Evolutionary conservation across 2,888 invertebrate species (phyloP).

Genomic region (Boloria selene): DNA sequence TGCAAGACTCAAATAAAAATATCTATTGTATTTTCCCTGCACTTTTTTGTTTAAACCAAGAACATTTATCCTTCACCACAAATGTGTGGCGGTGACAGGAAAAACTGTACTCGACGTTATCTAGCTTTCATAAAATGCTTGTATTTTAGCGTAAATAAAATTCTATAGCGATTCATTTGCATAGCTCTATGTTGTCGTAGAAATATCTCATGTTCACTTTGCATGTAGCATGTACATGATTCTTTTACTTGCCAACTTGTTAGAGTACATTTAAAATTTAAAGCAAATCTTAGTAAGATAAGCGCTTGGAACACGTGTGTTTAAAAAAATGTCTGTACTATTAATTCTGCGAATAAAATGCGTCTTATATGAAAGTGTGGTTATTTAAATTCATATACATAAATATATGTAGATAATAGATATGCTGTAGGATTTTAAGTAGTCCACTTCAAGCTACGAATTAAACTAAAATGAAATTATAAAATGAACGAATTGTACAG

Average conservation of each 20-base stretch:
- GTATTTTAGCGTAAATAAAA: conserved; percentile 37
- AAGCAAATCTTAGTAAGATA: conserved; percentile 13
- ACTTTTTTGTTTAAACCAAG: conserved; percentile 33
- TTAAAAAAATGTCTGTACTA: background rate
- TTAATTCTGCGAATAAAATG: background rate
- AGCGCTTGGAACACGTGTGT: background rate
- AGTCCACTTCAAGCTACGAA: too few species aligned
- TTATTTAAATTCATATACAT: too few species aligned
- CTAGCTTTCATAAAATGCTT: conserved; percentile 34
- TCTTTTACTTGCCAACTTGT: conserved; percentile 16
- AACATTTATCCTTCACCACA: conserved; percentile 37
- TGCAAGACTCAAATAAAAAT: background rate
- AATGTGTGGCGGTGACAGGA: conserved; percentile 37
- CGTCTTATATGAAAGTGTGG: background rate
- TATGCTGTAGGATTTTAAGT: too few species aligned
- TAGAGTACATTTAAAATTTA: conserved; percentile 15
- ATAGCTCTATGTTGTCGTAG: conserved; percentile 18
- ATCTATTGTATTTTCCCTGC: conserved; percentile 12
- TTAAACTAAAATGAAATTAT: too few species aligned
- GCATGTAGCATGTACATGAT: conserved; percentile 10
- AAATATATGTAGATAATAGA: too few species aligned
- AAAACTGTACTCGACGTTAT: conserved; percentile 41
- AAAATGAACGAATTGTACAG: too few species aligned
- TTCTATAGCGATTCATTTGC: conserved; percentile 30
- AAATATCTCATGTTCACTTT: conserved; percentile 25